These are phyloP conservation scores for Mycalesis mineus DNA, from an alignment of 2,888 invertebrate genomes.

Conservation along the genomic window DNA sequence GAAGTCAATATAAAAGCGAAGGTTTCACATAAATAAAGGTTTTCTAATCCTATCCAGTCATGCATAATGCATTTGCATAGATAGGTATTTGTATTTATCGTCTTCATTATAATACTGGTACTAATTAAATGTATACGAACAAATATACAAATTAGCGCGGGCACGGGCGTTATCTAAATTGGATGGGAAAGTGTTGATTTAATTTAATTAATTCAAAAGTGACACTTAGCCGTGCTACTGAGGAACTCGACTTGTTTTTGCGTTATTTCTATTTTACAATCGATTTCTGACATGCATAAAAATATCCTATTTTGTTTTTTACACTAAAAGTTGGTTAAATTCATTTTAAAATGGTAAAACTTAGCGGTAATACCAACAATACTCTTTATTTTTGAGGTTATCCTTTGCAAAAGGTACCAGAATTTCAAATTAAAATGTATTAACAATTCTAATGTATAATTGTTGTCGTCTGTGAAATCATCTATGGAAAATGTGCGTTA, in stretches of 20 bases:
- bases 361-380: too few relatives aligned
- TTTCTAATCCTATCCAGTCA: background rate
- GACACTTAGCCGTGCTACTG: constrained; percentile 1
- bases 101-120: constrained; percentile 8
- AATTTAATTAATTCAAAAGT: constrained; percentile 17
- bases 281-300: too few relatives aligned
- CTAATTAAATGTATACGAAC: constrained; percentile 5
- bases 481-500: too few relatives aligned
- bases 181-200: constrained; percentile 19
- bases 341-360: too few relatives aligned
- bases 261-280: background rate
- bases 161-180: constrained; percentile 16
- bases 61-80: background rate
- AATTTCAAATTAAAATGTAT: too few relatives aligned
- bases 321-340: too few relatives aligned
- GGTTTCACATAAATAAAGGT: background rate
- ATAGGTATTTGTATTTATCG: background rate
- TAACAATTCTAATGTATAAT: too few relatives aligned
- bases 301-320: too few relatives aligned
- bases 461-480: too few relatives aligned
- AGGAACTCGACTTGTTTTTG: background rate
- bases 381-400: too few relatives aligned
- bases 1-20: background rate
- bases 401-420: too few relatives aligned
- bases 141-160: constrained; percentile 12